Evolutionary conservation across 2,888 invertebrate species (phyloP).

Genomic region (Sarcophaga subvicina): DNA sequence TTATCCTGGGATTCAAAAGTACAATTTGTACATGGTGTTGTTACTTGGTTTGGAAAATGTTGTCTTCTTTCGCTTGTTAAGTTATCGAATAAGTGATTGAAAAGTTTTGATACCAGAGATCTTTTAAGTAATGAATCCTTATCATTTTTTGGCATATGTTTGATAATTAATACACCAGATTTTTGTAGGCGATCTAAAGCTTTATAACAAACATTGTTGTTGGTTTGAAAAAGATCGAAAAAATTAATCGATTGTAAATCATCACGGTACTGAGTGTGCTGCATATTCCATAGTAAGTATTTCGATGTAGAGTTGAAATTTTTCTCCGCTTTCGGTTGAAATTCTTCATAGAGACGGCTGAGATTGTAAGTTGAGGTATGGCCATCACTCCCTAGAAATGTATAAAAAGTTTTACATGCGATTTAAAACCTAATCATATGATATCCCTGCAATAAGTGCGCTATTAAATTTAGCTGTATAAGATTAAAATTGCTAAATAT

Average conservation of each 20-base stretch:
- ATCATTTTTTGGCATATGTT: slow-evolving; percentile 38
- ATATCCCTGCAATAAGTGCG: too few relatives aligned
- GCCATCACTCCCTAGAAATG: slow-evolving; percentile 83
- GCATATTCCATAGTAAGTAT: slow-evolving; percentile 44
- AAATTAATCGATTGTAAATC: slow-evolving; percentile 44
- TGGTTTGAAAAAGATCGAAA: slow-evolving; percentile 41
- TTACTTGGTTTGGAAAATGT: neutral
- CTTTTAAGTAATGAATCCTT: slow-evolving; percentile 48
- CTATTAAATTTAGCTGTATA: too few relatives aligned
- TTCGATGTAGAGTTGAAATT: neutral
- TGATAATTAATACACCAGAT: slow-evolving; percentile 52
- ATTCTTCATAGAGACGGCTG: slow-evolving; percentile 75
- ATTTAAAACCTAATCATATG: too few relatives aligned
- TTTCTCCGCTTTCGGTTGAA: neutral
- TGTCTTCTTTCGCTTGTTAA: slow-evolving; percentile 73
- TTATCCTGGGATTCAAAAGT: slow-evolving; percentile 63
- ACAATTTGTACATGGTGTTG: slow-evolving; percentile 61
- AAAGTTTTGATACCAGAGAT: slow-evolving; percentile 49
- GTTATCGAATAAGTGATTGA: slow-evolving; percentile 72
- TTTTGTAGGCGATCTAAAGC: slow-evolving; percentile 57
- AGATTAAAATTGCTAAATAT: too few relatives aligned
- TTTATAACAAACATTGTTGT: slow-evolving; percentile 13
- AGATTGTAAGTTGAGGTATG: slow-evolving; percentile 80
- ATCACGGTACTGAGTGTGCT: slow-evolving; percentile 29
- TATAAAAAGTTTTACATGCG: neutral